Conservation (phyloP, 2,113 vertebrate genomes). For the Blennius ocellaris region DNA sequence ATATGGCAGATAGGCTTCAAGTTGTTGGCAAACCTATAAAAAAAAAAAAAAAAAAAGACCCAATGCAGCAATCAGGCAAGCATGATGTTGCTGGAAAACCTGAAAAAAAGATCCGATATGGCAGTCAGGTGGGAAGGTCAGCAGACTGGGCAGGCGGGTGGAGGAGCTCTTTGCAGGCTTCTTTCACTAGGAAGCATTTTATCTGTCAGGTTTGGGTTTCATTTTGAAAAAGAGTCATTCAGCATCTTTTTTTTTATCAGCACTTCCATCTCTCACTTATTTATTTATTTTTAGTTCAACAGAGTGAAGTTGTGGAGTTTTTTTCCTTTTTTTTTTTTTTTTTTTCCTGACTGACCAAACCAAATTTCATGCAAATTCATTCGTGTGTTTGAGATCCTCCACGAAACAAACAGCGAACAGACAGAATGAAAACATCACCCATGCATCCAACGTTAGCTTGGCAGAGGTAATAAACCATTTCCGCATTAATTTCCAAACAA, state of each 20-base stretch:
- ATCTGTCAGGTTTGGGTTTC: background rate
- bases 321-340: background rate
- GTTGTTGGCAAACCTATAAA: no score
- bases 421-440: slow-evolving; percentile 28
- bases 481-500: slow-evolving; percentile 45
- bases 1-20: no score
- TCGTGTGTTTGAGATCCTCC: slow-evolving; percentile 20
- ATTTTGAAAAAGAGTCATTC: background rate
- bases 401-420: slow-evolving; percentile 6
- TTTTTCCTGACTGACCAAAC: background rate
- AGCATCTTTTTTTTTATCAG: background rate
- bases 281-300: background rate
- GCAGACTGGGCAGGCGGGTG: no score
- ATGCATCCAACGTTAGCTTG: slow-evolving; percentile 21
- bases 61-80: no score
- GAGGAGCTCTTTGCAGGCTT: background rate
- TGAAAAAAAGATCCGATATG: no score
- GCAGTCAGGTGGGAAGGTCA: no score
- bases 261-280: background rate
- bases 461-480: slow-evolving; percentile 48
- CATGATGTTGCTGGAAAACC: no score
- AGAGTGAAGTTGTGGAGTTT: slow-evolving; percentile 2
- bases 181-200: background rate
- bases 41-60: no score
- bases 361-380: slow-evolving; percentile 37